Evolutionary conservation across 1,140 invertebrate species (phyloP).

Genomic region (Drosophila chauvacae): DNA sequence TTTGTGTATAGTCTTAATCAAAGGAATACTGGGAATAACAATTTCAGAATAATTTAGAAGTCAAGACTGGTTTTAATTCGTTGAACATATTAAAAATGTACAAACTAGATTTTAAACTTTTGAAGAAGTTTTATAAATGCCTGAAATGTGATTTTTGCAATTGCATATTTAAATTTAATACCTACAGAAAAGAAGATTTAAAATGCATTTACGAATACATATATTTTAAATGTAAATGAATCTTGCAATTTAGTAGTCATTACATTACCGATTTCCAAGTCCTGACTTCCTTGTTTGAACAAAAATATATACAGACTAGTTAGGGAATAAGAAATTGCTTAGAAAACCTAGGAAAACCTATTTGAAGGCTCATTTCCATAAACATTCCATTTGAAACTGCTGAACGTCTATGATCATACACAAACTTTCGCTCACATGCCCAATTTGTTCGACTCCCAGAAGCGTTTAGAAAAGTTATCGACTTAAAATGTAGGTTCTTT

Average conservation of each 20-base stretch:
- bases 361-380: neutral
- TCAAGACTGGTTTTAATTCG: neutral
- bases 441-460: conserved; percentile 38
- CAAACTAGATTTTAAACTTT: too few relatives aligned
- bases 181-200: neutral
- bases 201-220: too few relatives aligned
- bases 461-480: conserved; percentile 74
- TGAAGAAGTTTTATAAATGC: too few relatives aligned
- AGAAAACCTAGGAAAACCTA: neutral
- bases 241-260: neutral
- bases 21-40: neutral
- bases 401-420: conserved; percentile 37
- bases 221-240: neutral
- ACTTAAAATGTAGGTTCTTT: conserved; percentile 63
- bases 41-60: neutral
- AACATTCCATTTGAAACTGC: neutral
- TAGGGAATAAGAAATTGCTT: neutral
- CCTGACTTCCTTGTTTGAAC: neutral
- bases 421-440: conserved; percentile 24
- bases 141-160: neutral
- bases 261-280: neutral
- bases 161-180: neutral
- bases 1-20: conserved; percentile 4
- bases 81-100: neutral
- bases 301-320: conserved; percentile 11